Evolutionary conservation across 2,113 vertebrate genomes (phyloP), one percentile per base, ranked within the genome.

Genomic region (Lamprologus tigripictilis): DNA sequence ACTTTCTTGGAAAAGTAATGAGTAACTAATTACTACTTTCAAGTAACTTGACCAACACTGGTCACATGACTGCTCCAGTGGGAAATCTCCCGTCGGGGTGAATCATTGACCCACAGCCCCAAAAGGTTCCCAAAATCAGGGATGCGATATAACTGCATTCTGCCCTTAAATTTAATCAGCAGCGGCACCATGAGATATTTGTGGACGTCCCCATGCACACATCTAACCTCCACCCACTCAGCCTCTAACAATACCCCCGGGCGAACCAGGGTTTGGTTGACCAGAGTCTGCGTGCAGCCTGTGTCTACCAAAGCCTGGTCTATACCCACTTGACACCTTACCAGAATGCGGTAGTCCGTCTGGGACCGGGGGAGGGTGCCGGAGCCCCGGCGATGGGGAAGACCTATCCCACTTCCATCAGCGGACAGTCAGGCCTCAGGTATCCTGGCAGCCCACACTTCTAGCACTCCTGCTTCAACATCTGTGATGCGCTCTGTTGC

Each of bases 321-420:
- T 58, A 58, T 58, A 28, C 23, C 55, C 23, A 58, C 13, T 58
- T 58, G 55, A 31, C 26, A 58, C 8, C 4, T 58, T 58, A 28
- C 7, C 23, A 58, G 55, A 28, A 58, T 17, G 55, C 2, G 14
- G 14, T 58, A 58, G 26, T 58, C 55, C 5, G 5, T 31, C 55
- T 58, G 26, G 14, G 26, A 58, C 26, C 3, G 3, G 55, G 0
- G 8, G 23, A 58, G 13, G 13, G 55, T 58, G 55, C 55, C 0
- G 0, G 4, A 58, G 55, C 13, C 8, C 23, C 23, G 5, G 0
- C 0, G 13, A 58, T 58, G 55, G 5, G 5, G 26, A 58, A 31
- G 0, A 58, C 55, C 26, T 58, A 58, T 58, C 13, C 57, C 57
- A 61, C 1, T 3, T 31, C 57, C 26, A 31, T 61, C 57, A 31